Conservation (phyloP, 2,888 invertebrate species). For the Horisme vitalbata region DNA sequence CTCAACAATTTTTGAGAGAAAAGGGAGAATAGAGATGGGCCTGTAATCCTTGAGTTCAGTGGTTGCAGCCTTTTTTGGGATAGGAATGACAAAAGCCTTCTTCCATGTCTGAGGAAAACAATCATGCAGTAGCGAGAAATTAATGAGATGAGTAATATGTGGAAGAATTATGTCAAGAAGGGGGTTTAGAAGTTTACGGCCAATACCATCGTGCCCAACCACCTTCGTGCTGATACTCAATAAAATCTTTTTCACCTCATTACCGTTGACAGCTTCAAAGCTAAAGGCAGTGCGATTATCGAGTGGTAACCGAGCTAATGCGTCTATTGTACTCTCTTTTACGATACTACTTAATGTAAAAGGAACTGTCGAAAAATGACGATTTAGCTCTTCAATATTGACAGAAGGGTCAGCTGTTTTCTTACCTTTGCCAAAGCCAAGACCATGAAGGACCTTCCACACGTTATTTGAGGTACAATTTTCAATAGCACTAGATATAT, state of each 20-base stretch:
- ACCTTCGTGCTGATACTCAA: neutral
- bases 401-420: neutral
- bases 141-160: no score
- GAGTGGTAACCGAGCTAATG: neutral
- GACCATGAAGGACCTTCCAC: neutral
- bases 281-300: neutral
- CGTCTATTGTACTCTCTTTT: neutral
- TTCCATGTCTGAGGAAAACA: neutral
- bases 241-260: neutral
- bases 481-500: neutral
- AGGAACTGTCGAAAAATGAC: neutral
- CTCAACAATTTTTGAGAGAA: neutral
- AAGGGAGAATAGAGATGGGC: neutral
- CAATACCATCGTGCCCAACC: neutral
- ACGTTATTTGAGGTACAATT: neutral
- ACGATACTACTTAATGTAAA: neutral
- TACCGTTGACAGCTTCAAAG: neutral
- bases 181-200: no score
- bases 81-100: neutral
- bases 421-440: neutral
- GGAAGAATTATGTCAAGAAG: no score
- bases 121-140: neutral
- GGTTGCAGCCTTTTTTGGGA: neutral
- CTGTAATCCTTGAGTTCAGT: neutral
- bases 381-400: neutral